Evolutionary conservation across 1,140 invertebrate genomes (phyloP).

Genomic region (Calephelis virginiensis): DNA sequence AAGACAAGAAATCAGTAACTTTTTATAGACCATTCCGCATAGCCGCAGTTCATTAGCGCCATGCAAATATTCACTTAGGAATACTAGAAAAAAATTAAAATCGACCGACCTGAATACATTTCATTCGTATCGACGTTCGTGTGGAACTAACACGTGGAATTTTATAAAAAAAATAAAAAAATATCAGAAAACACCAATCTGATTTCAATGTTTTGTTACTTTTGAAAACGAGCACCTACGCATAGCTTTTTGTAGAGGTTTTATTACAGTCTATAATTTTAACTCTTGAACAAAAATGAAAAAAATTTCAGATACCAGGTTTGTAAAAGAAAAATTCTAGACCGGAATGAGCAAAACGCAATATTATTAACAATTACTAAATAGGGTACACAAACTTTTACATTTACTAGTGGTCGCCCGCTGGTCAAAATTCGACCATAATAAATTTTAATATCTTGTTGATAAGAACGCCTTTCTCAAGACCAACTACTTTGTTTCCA

Average conservation of each 20-base stretch:
- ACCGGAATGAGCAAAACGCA: no score
- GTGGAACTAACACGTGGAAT: constrained; percentile 19
- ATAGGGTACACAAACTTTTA: no score
- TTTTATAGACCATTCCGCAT: constrained; percentile 46
- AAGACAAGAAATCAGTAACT: constrained; percentile 43
- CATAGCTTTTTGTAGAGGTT: not conserved
- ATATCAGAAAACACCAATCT: constrained; percentile 8
- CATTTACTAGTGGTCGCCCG: no score
- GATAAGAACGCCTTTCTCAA: no score
- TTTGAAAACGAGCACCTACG: not conserved
- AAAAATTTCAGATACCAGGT: no score
- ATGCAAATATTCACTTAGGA: constrained; percentile 64
- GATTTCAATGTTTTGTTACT: constrained; percentile 5
- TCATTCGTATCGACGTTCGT: constrained; percentile 18
- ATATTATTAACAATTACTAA: no score
- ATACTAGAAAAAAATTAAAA: constrained; percentile 38
- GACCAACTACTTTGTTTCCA: no score
- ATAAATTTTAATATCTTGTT: no score
- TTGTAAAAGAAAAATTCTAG: no score
- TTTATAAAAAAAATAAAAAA: constrained; percentile 16
- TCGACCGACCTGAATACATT: constrained; percentile 44
- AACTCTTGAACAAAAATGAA: no score
- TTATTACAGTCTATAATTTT: no score
- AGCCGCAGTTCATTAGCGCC: constrained; percentile 45
- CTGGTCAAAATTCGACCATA: no score